phyloP scores from a whole-genome alignment of 2,888 invertebrate species.

The Eretmocerus hayati region DNA sequence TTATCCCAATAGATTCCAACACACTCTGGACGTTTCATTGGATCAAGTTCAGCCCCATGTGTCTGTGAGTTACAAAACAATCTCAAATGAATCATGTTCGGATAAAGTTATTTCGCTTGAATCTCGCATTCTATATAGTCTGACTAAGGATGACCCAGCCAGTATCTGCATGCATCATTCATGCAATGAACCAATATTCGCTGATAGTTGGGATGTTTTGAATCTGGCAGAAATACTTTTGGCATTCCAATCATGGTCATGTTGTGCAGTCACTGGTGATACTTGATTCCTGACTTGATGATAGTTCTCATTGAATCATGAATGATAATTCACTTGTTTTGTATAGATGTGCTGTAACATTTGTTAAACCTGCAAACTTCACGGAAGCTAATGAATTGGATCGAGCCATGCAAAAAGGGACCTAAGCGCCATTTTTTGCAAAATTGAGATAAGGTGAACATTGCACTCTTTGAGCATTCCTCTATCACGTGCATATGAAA shows the following conservation, averaged over 20 bases:
- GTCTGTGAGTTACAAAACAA: conserved; percentile 12
- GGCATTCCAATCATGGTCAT: conserved; percentile 31
- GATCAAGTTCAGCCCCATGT: too few relatives aligned
- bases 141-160: conserved; percentile 36
- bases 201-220: conserved; percentile 39
- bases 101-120: conserved; percentile 19
- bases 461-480: too few relatives aligned
- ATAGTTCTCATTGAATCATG: too few relatives aligned
- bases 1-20: conserved; percentile 32
- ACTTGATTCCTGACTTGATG: not conserved
- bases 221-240: conserved; percentile 24
- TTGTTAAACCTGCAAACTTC: conserved; percentile 27
- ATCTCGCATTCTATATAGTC: conserved; percentile 28
- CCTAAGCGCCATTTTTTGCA: too few relatives aligned
- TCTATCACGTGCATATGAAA: too few relatives aligned
- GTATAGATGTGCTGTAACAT: conserved; percentile 34
- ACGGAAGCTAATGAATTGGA: conserved; percentile 29
- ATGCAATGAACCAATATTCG: conserved; percentile 39
- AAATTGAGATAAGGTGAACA: too few relatives aligned
- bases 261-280: conserved; percentile 36
- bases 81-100: conserved; percentile 4
- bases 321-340: too few relatives aligned
- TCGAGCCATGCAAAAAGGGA: too few relatives aligned
- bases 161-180: conserved; percentile 34
- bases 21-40: conserved; percentile 27